A percentile compares a stretch with the other conserved stretches of the same genome.
Conservation (phyloP, 2,888 invertebrate species). For the Conus canariensis region DNA sequence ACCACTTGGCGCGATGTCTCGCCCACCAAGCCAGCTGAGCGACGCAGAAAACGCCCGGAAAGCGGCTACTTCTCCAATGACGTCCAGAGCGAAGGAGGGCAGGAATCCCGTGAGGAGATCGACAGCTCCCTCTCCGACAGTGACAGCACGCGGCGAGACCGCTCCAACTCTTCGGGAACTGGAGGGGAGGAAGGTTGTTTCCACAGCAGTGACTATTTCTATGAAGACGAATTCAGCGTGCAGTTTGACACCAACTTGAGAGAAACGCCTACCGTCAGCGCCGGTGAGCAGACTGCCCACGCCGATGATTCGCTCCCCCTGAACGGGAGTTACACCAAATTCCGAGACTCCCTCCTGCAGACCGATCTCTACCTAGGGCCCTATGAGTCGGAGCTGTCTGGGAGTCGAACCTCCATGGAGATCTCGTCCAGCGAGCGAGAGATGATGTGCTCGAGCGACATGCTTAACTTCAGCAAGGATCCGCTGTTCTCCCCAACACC, state of each 20-base stretch:
- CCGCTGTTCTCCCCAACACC: slow-evolving; percentile 73
- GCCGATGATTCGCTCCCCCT: slow-evolving; percentile 29
- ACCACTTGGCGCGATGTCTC: slow-evolving; percentile 68
- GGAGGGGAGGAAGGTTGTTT: slow-evolving; percentile 66
- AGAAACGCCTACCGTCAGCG: slow-evolving; percentile 61
- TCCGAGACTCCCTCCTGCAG: slow-evolving; percentile 49
- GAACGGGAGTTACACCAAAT: slow-evolving; percentile 53
- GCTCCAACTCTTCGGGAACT: slow-evolving; percentile 26
- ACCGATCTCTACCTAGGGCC: slow-evolving; percentile 54
- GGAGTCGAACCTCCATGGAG: slow-evolving; percentile 71
- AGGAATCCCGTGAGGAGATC: slow-evolving; percentile 56
- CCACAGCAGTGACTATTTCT: slow-evolving; percentile 77
- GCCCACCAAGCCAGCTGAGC: slow-evolving; percentile 58
- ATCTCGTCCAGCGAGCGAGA: slow-evolving; percentile 72
- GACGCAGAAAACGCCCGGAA: slow-evolving; percentile 50
- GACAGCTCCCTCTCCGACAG: slow-evolving; percentile 51
- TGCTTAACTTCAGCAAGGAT: slow-evolving; percentile 72
- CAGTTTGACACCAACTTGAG: slow-evolving; percentile 72
- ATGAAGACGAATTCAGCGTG: slow-evolving; percentile 78
- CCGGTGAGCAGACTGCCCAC: slow-evolving; percentile 57
- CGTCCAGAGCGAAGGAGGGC: slow-evolving; percentile 54
- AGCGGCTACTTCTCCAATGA: slow-evolving; percentile 62
- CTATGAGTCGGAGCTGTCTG: slow-evolving; percentile 70
- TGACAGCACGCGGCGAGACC: slow-evolving; percentile 27
- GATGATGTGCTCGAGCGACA: slow-evolving; percentile 74